Evolutionary conservation across 2,888 invertebrate species (phyloP), one percentile per base, ranked within the genome.

Genomic region (Synanthedon andrenaeformis): DNA sequence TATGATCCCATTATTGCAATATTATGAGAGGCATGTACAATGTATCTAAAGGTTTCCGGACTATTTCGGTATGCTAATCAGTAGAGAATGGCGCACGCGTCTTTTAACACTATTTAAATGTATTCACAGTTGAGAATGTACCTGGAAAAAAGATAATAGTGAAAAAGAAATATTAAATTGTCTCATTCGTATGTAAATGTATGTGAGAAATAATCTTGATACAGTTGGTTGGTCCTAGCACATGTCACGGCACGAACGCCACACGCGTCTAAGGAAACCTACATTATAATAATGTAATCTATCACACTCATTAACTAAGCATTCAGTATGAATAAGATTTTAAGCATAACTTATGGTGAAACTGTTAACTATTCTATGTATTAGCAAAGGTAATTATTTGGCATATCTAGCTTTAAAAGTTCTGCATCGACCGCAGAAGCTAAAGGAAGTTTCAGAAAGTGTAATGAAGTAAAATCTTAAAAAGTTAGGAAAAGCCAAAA

Each of bases 161-260:
- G 71, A 70, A 70, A 74, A 76, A 77, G 72, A 78, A 76, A 77
- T 77, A 75, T 74, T 72, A 77, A 76, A 76, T 76, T 74, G 70
- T 80, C 70, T 65, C 65, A 74, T 81, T 76, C 74, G 66, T 78
- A 82, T 82, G 79, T 67, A 70, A 83, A 83, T 84, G 65, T 76
- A 74, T 78, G 76, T 79, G 73, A 68, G 78, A 79, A 76, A 69
- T 75, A 69, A 72, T 71, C 70, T 76, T 74, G 70, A 69, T 71
- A 69, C 61, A 67, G 64, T 63, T 66, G 60, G 56, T 60, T 61
- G 61, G 59, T 49, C 63, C 55, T 61, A 70, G 66, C 70, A 64
- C 70, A 68, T 66, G 70, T 62, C 66, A 53, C 59, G 64, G 65
- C 70, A 72, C 72, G 69, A 72, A 64, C 60, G 61, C 57, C 48